These are phyloP conservation scores for Opisthograptis luteolata DNA, from an alignment of 2,888 invertebrate genomes.

Conservation along the genomic window DNA sequence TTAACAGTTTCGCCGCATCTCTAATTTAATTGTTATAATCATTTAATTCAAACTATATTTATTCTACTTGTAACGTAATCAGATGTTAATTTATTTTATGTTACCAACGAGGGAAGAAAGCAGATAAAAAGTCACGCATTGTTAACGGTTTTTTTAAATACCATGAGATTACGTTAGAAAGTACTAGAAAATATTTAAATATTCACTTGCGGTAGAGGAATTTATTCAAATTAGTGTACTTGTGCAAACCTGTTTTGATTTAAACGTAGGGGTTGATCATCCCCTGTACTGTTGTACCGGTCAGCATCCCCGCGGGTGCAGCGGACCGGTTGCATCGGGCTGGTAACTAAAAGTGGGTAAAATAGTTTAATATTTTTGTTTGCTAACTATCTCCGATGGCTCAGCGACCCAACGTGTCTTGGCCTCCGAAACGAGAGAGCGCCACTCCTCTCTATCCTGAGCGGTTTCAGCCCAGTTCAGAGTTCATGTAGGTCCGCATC, in stretches of 20 bases:
- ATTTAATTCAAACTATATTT: conserved; percentile 12
- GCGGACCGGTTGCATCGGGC: conserved; percentile 35
- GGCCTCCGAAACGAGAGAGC: too few species aligned
- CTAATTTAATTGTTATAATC: conserved; percentile 12
- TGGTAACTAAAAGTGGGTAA: not conserved
- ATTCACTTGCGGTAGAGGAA: conserved; percentile 55
- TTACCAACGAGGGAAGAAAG: conserved; percentile 33
- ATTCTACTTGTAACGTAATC: conserved; percentile 12
- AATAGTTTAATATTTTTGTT: too few species aligned
- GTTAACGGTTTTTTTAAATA: conserved; percentile 43
- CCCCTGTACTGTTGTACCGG: conserved; percentile 42
- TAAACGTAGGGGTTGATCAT: conserved; percentile 45
- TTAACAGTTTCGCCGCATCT: conserved; percentile 6
- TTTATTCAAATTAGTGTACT: conserved; percentile 76
- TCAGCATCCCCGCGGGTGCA: conserved; percentile 41
- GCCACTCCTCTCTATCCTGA: too few species aligned
- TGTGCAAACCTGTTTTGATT: conserved; percentile 65
- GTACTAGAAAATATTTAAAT: conserved; percentile 38
- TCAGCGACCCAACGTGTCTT: too few species aligned
- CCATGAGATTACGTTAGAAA: conserved; percentile 41
- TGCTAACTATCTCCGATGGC: too few species aligned
- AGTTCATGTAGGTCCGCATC: too few species aligned
- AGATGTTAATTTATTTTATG: conserved; percentile 38
- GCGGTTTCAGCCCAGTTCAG: too few species aligned
- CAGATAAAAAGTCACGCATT: conserved; percentile 37